Percentiles rank a stretch among this genome's conserved stretches.
Evolutionary conservation across 1,140 invertebrate species (phyloP).

Genomic region (Tachypleus tridentatus): DNA sequence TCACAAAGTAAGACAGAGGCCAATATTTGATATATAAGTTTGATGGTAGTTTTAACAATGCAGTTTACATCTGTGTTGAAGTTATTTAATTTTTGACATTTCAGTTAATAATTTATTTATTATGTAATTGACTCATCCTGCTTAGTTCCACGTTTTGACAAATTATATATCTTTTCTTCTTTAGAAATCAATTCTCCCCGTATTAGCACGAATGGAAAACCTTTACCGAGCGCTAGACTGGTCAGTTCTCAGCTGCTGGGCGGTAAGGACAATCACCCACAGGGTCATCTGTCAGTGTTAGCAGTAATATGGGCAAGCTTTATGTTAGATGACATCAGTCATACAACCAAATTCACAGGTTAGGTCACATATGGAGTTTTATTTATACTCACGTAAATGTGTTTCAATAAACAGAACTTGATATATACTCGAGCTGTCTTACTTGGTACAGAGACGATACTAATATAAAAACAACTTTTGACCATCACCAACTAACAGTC

Average conservation of each 20-base stretch:
- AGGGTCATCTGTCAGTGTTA: conserved; percentile 48
- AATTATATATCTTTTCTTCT: conserved; percentile 4
- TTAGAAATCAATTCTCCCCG: conserved; percentile 30
- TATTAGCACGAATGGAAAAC: conserved; percentile 19
- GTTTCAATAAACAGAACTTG: too few species aligned
- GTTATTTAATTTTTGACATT: too few species aligned
- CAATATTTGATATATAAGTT: too few species aligned
- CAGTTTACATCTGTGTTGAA: too few species aligned
- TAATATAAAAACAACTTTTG: too few species aligned
- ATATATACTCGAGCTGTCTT: too few species aligned
- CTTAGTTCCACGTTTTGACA: background rate
- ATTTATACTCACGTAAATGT: background rate
- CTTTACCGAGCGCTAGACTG: conserved; percentile 51
- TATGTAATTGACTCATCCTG: too few species aligned
- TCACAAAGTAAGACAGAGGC: too few species aligned
- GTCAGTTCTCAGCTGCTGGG: conserved; percentile 50
- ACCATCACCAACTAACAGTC: too few species aligned
- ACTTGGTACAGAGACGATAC: too few species aligned
- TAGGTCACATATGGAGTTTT: background rate
- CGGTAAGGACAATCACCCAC: conserved; percentile 31
- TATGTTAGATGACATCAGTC: conserved; percentile 59
- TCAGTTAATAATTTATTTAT: too few species aligned
- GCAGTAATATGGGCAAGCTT: conserved; percentile 66
- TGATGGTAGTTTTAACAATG: too few species aligned
- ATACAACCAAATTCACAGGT: conserved; percentile 55